phyloP scores from a whole-genome alignment of 2,888 invertebrate genomes.

The Trissolcus brochymenae region DNA sequence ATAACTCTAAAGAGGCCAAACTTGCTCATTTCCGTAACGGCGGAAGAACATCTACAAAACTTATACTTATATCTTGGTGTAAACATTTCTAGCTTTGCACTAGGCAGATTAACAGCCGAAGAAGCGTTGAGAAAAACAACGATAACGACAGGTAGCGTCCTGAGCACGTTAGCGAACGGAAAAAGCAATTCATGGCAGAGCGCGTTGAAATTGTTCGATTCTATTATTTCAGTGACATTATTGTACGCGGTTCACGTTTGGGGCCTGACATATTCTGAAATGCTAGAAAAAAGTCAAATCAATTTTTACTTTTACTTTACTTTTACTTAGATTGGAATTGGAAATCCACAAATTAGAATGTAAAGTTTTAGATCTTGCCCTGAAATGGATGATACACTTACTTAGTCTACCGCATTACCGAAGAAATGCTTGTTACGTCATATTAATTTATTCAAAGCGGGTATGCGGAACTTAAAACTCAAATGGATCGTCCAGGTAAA shows the following conservation, averaged over 20 bases:
- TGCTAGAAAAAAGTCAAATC: not conserved
- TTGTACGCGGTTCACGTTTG: not conserved
- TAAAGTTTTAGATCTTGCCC: no score
- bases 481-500: no score
- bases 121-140: not conserved
- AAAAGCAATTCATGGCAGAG: not conserved
- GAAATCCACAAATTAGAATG: not conserved
- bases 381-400: no score
- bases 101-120: not conserved
- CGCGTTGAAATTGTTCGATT: not conserved
- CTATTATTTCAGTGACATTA: not conserved
- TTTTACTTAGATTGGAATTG: no score
- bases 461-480: no score
- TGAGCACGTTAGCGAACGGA: not conserved
- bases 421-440: no score
- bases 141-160: not conserved
- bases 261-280: not conserved
- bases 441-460: no score
- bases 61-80: no score
- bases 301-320: not conserved
- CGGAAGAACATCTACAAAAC: no score
- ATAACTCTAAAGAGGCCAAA: no score
- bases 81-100: not conserved
- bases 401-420: no score
- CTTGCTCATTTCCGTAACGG: no score